Evolutionary conservation across 2,113 vertebrate species (phyloP), one percentile per base, ranked within the genome.

Genomic region (Crocuta crocuta): DNA sequence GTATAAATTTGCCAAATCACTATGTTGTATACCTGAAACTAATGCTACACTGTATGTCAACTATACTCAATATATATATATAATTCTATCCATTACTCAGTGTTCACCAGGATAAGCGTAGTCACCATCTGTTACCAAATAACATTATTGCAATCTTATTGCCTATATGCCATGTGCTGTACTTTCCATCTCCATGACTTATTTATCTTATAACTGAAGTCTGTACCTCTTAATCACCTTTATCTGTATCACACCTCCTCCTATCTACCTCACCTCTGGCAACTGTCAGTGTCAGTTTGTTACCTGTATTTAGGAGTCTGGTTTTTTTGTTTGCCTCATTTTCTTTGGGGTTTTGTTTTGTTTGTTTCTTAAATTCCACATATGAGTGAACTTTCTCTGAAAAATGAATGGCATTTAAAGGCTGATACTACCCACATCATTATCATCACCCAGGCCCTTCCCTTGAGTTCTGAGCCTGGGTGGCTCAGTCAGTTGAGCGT

Each of bases 381-480:
- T 65, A 26, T 74, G 11, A 43, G 35, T 74, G 11, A 74, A 1
- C 71, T 74, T 74, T 74, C 35, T 74, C 71, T 45, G 35, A 43
- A 39, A 86, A 87, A 61, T 80, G 23, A 97, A 93, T 68, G 17
- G n/a, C 53, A 65, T 89, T 86, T 92, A 88, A 84, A 91, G 89
- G n/a, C 66, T 84, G 55, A 79, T 21, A 89, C 39, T 53, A 87
- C 63, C 70, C 33, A 61, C 13, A 84, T 68, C 70, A 91, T 50
- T 91, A 88, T 35, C 1, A 9, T 70, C n/a, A 76, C 17, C 28
- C 24, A 33, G 76, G 21, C 33, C 48, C 31, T 45, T 82, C 71
- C 70, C 55, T 63, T 76, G 71, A 76, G 33, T 91, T 85, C 89
- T 81, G 35, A 21, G 80, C 50, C 12, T 50, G 50, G 50, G 50